Conservation (phyloP, 2,797 vertebrate species). For the Jordanella pulchra region DNA sequence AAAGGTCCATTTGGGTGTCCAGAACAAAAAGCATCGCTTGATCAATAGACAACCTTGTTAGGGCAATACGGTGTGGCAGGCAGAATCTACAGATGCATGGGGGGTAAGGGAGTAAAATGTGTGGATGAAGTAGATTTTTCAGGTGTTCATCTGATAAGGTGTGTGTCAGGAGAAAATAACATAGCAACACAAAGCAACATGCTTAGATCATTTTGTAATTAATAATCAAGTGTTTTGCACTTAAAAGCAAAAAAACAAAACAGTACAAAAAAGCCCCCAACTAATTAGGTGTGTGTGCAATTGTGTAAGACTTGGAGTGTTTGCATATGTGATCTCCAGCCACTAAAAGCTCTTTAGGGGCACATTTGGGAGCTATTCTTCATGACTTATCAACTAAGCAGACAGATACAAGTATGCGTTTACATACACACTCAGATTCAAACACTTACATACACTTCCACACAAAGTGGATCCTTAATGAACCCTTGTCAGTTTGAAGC, state of each 20-base stretch:
- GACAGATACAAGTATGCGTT: conserved; percentile 60
- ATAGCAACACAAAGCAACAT: conserved; percentile 28
- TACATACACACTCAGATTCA: conserved; percentile 18
- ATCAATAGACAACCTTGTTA: conserved; percentile 76
- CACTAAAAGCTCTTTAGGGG: conserved; percentile 76
- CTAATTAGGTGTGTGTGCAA: conserved; percentile 46
- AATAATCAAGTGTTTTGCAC: conserved; percentile 47
- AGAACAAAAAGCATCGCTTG: conserved; percentile 69
- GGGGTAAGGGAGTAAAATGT: conserved; percentile 38
- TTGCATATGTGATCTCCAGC: conserved; percentile 58
- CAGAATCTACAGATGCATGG: conserved; percentile 48
- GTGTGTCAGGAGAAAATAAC: conserved; percentile 18
- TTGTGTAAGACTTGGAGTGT: conserved; percentile 17
- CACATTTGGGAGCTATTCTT: conserved; percentile 73
- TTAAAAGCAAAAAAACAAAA: conserved; percentile 9
- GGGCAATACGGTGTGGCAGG: conserved; percentile 63
- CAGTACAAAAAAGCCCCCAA: conserved; percentile 22
- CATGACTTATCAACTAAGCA: conserved; percentile 65
- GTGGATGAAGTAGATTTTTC: conserved; percentile 8
- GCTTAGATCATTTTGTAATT: conserved; percentile 28
- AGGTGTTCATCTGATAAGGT: conserved; percentile 3
- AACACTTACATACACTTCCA: conserved; percentile 44
- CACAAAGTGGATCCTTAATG: conserved; percentile 70
- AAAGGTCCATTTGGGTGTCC: conserved; percentile 70
- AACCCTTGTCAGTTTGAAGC: conserved; percentile 71